Evolutionary conservation across 2,888 invertebrate genomes (phyloP).

Genomic region (Scelioninae gen. 2): DNA sequence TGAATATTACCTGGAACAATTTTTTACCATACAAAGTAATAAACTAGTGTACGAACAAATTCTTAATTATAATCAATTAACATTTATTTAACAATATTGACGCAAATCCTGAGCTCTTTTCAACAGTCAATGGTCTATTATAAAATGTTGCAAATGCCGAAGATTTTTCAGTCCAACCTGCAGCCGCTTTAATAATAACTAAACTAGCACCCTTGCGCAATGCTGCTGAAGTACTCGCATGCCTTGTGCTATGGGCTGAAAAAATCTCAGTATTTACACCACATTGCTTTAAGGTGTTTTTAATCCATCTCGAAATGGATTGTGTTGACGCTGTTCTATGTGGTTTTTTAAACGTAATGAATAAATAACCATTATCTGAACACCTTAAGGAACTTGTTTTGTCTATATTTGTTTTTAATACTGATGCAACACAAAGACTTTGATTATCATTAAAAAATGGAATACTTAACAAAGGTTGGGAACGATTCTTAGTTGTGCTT

Average conservation of each 20-base stretch:
- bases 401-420: not conserved
- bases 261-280: not conserved
- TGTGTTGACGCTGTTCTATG: not conserved
- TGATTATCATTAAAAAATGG: not conserved
- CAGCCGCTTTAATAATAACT: not conserved
- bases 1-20: no score
- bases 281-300: not conserved
- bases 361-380: not conserved
- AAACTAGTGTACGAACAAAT: no score
- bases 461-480: not conserved
- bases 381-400: not conserved
- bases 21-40: no score
- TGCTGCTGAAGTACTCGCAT: not conserved
- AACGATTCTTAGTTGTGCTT: not conserved
- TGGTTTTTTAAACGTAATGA: not conserved
- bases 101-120: no score
- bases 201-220: not conserved
- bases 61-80: no score
- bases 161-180: not conserved
- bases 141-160: no score
- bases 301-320: not conserved
- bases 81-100: no score
- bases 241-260: constrained; percentile 1
- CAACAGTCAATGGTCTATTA: no score
- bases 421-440: not conserved